Conservation (phyloP, 2,888 invertebrate species). For the Abrostola tripartita region DNA sequence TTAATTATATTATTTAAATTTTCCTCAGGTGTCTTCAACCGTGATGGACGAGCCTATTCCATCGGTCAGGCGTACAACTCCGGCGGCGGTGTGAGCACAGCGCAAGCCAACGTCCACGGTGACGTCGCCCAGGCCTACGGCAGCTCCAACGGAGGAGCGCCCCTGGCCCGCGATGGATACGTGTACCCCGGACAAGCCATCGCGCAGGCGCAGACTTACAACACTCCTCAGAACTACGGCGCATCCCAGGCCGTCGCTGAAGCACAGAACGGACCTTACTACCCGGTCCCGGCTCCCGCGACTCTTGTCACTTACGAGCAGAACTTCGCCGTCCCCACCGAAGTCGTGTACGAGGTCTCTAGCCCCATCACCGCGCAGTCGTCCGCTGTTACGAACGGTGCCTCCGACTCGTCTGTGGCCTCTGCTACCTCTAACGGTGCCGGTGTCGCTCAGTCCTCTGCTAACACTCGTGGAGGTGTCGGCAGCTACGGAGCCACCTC, state of each 20-base stretch:
- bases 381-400: slow-evolving; percentile 66
- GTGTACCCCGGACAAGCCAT: slow-evolving; percentile 67
- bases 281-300: slow-evolving; percentile 73
- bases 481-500: slow-evolving; percentile 69
- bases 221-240: slow-evolving; percentile 45
- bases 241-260: slow-evolving; percentile 56
- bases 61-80: slow-evolving; percentile 71
- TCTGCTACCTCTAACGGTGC: slow-evolving; percentile 68
- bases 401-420: slow-evolving; percentile 68
- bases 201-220: slow-evolving; percentile 57
- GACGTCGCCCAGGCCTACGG: slow-evolving; percentile 57
- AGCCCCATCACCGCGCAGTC: slow-evolving; percentile 68
- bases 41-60: slow-evolving; percentile 77
- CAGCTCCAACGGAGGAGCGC: slow-evolving; percentile 39
- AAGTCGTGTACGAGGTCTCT: slow-evolving; percentile 58
- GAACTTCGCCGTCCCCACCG: slow-evolving; percentile 64
- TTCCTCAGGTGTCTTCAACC: slow-evolving; percentile 65
- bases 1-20: no score
- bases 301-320: slow-evolving; percentile 78
- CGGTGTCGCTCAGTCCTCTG: slow-evolving; percentile 72
- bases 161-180: slow-evolving; percentile 62
- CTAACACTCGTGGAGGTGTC: slow-evolving; percentile 67
- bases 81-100: slow-evolving; percentile 64
- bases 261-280: slow-evolving; percentile 64
- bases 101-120: slow-evolving; percentile 67